Evolutionary conservation across 2,888 invertebrate species (phyloP).

Genomic region (Tipula helvola): DNA sequence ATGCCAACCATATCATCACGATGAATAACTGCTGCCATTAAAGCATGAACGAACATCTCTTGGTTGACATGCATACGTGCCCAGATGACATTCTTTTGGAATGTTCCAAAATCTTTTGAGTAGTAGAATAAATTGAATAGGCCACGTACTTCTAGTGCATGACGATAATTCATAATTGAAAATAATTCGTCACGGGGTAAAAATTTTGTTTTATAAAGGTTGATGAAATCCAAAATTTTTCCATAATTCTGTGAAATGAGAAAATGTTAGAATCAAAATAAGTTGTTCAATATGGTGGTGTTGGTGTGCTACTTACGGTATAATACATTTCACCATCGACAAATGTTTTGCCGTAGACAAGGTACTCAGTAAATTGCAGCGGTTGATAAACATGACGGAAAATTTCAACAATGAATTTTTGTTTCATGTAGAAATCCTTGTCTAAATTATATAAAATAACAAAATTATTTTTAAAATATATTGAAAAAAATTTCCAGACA

Average conservation of each 20-base stretch:
- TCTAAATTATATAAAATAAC: slow-evolving; percentile 15
- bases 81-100: slow-evolving; percentile 44
- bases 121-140: slow-evolving; percentile 45
- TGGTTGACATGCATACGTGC: slow-evolving; percentile 58
- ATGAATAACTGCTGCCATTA: slow-evolving; percentile 55
- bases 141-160: slow-evolving; percentile 39
- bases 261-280: neutral
- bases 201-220: slow-evolving; percentile 30
- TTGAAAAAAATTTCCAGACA: neutral
- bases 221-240: slow-evolving; percentile 37
- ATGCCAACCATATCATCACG: slow-evolving; percentile 52
- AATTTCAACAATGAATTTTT: slow-evolving; percentile 37
- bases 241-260: slow-evolving; percentile 34
- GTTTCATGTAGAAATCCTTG: slow-evolving; percentile 33
- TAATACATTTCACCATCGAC: slow-evolving; percentile 12
- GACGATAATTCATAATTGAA: slow-evolving; percentile 34
- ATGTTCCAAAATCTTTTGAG: slow-evolving; percentile 47
- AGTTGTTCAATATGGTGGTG: neutral
- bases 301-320: slow-evolving; percentile 6
- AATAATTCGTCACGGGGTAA: slow-evolving; percentile 39
- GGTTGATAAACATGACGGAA: slow-evolving; percentile 36
- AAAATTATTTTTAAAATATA: neutral
- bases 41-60: slow-evolving; percentile 59
- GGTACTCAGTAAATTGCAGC: slow-evolving; percentile 6
- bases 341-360: slow-evolving; percentile 4